Percentiles rank a stretch among this genome's conserved stretches.
phyloP scores from a whole-genome alignment of 2,113 vertebrate genomes.

The Pelvicachromis taeniatus region DNA sequence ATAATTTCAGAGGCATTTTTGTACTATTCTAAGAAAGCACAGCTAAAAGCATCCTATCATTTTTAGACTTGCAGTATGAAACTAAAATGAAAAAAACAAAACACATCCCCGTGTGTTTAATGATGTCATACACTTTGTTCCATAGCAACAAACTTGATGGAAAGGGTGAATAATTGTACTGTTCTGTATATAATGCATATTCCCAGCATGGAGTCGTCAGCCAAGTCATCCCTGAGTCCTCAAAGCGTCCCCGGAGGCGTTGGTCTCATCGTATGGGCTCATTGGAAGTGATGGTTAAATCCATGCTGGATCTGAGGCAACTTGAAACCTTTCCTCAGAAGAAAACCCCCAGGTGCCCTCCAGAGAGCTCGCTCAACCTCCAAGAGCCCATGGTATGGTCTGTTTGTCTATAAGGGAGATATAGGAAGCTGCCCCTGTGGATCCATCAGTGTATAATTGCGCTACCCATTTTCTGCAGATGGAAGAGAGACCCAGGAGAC shows the following conservation, averaged over 20 bases:
- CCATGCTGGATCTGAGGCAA: slow-evolving; percentile 92
- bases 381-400: slow-evolving; percentile 22
- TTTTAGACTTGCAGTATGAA: neutral
- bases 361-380: slow-evolving; percentile 37
- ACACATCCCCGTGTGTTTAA: neutral
- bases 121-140: neutral
- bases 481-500: slow-evolving; percentile 32
- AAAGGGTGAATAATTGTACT: neutral
- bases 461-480: neutral
- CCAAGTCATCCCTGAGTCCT: slow-evolving; percentile 57
- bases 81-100: neutral
- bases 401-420: neutral
- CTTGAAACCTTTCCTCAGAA: slow-evolving; percentile 75
- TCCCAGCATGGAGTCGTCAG: slow-evolving; percentile 45
- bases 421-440: rapidly evolving
- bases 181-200: neutral
- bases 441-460: neutral
- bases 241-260: slow-evolving; percentile 78
- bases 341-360: neutral
- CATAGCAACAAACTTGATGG: neutral
- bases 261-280: slow-evolving; percentile 82
- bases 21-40: neutral
- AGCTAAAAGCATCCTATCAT: neutral
- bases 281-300: slow-evolving; percentile 87
- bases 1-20: neutral